A percentile compares a stretch with the other conserved stretches of the same genome.
These are phyloP conservation scores for Phalacrocorax pelagicus DNA, from an alignment of 2,113 vertebrate genomes.

Conservation along the genomic window DNA sequence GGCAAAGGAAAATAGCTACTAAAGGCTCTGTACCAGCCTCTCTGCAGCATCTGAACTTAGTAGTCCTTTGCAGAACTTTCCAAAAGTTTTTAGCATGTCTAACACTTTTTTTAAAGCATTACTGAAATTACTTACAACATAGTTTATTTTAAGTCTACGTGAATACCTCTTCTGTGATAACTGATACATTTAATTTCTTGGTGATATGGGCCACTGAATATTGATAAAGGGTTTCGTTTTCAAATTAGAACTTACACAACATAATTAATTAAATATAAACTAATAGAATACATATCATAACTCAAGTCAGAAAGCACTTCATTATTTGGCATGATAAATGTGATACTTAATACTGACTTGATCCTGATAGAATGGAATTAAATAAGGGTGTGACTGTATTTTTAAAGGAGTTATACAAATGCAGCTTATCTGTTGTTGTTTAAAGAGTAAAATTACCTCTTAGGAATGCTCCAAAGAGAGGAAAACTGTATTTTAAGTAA, in stretches of 20 bases:
- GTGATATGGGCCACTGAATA: constrained; percentile 35
- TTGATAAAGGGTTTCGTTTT: constrained; percentile 52
- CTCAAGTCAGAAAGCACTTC: constrained; percentile 48
- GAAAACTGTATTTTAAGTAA: neutral
- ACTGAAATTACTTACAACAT: constrained; percentile 20
- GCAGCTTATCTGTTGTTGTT: neutral
- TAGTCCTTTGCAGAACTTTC: neutral
- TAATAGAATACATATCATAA: constrained; percentile 59
- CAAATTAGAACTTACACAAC: constrained; percentile 55
- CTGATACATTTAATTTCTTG: constrained; percentile 54
- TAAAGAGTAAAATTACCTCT: neutral
- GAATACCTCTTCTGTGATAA: constrained; percentile 14
- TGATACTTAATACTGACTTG: neutral
- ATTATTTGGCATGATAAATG: constrained; percentile 36
- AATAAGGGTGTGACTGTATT: neutral
- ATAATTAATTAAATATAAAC: constrained; percentile 67
- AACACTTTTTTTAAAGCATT: constrained; percentile 27
- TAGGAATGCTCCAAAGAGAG: neutral
- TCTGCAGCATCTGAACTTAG: neutral
- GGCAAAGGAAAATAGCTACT: neutral
- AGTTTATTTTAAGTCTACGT: constrained; percentile 9
- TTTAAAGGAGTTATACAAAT: neutral
- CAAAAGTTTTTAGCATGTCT: neutral
- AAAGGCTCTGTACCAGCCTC: neutral
- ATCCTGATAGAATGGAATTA: neutral